A percentile compares a stretch with the other conserved stretches of the same genome.
Conservation (phyloP, 1,140 invertebrate genomes). For the Pseudachorutes palmiensis region DNA sequence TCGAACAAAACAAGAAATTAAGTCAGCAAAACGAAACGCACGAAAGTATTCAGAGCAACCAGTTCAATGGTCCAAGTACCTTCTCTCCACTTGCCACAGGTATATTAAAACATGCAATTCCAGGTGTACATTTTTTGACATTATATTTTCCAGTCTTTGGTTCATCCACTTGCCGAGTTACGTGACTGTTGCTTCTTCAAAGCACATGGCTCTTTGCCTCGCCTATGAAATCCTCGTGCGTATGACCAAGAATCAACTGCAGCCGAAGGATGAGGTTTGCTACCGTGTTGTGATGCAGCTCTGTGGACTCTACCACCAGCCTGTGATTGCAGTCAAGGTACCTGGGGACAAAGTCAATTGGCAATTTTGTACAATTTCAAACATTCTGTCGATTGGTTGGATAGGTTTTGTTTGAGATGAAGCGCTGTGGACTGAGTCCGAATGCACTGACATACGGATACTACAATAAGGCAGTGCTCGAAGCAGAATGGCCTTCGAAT, state of each 20-base stretch:
- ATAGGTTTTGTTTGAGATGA: slow-evolving; percentile 83
- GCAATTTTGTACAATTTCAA: no score
- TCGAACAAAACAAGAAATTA: slow-evolving; percentile 90
- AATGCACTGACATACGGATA: slow-evolving; percentile 97
- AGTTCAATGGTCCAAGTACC: slow-evolving; percentile 82
- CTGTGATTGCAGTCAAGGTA: slow-evolving; percentile 81
- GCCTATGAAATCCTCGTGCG: slow-evolving; percentile 79
- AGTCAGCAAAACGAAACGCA: slow-evolving; percentile 79
- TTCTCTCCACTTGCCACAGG: slow-evolving; percentile 71
- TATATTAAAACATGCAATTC: slow-evolving; percentile 41
- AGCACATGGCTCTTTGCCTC: slow-evolving; percentile 67
- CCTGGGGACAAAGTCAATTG: no score
- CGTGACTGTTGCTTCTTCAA: slow-evolving; percentile 49
- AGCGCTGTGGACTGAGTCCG: slow-evolving; percentile 81
- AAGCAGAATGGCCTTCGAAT: slow-evolving; percentile 87
- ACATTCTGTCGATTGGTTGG: background rate
- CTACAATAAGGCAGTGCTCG: slow-evolving; percentile 74
- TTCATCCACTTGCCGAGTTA: slow-evolving; percentile 87
- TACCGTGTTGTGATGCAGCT: slow-evolving; percentile 98
- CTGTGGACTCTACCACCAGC: slow-evolving; percentile 88
- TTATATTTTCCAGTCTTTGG: slow-evolving; percentile 68
- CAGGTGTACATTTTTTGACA: slow-evolving; percentile 41
- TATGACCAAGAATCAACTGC: slow-evolving; percentile 69
- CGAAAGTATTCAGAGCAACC: slow-evolving; percentile 60
- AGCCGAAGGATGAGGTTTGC: slow-evolving; percentile 89